These are phyloP conservation scores for Diplodus sargus DNA, from an alignment of 2,797 vertebrate species.

Conservation along the genomic window DNA sequence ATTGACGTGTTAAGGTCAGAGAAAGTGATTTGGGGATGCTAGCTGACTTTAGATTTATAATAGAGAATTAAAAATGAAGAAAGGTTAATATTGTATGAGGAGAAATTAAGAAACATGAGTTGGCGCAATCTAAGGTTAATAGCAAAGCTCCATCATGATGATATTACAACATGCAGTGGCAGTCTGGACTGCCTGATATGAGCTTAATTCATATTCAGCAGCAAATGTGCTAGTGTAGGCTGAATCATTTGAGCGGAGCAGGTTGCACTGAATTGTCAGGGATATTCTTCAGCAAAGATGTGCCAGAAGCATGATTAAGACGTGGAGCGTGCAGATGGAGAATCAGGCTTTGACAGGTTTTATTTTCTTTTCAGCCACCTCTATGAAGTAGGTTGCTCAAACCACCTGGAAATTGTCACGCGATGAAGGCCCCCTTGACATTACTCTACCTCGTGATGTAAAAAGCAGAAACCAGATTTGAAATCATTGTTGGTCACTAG, in stretches of 20 bases:
- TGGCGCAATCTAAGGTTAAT: constrained; percentile 37
- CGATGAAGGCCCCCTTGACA: constrained; percentile 12
- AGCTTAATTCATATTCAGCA: constrained; percentile 53
- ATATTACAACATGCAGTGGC: constrained; percentile 7
- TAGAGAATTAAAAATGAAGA: constrained; percentile 13
- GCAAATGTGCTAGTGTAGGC: constrained; percentile 41
- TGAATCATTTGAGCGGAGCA: constrained; percentile 59
- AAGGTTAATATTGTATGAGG: constrained; percentile 29
- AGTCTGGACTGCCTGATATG: constrained; percentile 32
- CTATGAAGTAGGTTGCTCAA: constrained; percentile 34
- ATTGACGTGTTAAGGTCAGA: constrained; percentile 18
- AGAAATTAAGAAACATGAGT: constrained; percentile 23
- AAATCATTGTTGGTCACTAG: constrained; percentile 8
- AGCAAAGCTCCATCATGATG: constrained; percentile 23
- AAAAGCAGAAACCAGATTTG: constrained; percentile 9
- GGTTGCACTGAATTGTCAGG: constrained; percentile 49
- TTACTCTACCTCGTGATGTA: constrained; percentile 4
- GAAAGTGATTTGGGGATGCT: not conserved
- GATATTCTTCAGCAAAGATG: constrained; percentile 45
- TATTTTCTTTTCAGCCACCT: constrained; percentile 47
- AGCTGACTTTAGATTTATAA: constrained; percentile 10
- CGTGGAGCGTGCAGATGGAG: constrained; percentile 57
- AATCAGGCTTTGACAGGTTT: constrained; percentile 44
- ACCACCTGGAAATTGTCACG: constrained; percentile 58
- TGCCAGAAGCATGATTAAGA: constrained; percentile 50